Percentiles rank a stretch among this genome's conserved stretches.
Conservation (phyloP, 2,888 invertebrate species). For the Drosophila trichaetosa region DNA sequence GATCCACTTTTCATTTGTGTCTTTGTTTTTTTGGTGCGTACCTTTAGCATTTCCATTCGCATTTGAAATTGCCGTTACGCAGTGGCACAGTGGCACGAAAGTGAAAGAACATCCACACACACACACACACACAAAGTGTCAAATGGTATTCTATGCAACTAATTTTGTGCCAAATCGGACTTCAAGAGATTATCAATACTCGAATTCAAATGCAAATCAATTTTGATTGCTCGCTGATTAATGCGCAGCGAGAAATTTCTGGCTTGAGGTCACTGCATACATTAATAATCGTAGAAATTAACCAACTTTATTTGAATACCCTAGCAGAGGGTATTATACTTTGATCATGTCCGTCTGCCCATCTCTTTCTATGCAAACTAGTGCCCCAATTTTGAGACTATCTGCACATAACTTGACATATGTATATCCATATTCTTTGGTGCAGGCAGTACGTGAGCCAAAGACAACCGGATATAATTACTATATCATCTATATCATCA, state of each 20-base stretch:
- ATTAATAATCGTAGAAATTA: slow-evolving; percentile 5
- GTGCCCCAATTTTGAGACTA: not conserved
- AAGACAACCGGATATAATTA: not conserved
- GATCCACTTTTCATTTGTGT: slow-evolving; percentile 10
- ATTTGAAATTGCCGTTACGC: slow-evolving; percentile 37
- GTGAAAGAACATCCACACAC: not conserved
- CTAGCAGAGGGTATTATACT: not conserved
- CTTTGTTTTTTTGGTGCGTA: slow-evolving; percentile 11
- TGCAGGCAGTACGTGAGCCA: not conserved
- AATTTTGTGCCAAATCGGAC: not conserved
- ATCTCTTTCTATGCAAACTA: not conserved
- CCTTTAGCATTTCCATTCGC: slow-evolving; percentile 22
- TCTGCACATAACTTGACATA: not conserved
- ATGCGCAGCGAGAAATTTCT: slow-evolving; percentile 15
- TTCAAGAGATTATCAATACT: not conserved
- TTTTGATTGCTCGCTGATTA: not conserved
- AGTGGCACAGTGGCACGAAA: slow-evolving; percentile 47
- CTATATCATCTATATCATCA: not conserved
- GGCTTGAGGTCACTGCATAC: slow-evolving; percentile 32
- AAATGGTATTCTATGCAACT: not conserved
- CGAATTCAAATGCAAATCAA: slow-evolving; percentile 10
- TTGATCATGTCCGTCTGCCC: not conserved
- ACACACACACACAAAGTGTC: not conserved
- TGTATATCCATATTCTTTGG: not conserved
- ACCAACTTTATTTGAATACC: not conserved